Evolutionary conservation across 2,797 vertebrate species (phyloP).

Genomic region (Lutjanus campechanus): DNA sequence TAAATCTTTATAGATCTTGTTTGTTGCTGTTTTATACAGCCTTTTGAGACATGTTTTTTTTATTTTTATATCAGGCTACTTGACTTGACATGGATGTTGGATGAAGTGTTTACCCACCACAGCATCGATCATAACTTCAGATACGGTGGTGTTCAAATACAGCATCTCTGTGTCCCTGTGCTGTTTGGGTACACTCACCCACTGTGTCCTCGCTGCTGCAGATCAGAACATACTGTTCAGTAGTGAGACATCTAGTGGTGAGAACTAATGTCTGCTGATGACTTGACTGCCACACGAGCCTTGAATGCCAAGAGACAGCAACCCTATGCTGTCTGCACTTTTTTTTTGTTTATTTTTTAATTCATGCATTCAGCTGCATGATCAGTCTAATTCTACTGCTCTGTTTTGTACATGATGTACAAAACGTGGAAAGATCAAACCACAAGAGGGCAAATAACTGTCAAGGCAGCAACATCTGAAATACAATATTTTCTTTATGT

Average conservation of each 20-base stretch:
- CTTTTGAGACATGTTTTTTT: too few relatives aligned
- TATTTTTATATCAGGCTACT: too few relatives aligned
- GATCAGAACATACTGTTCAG: slow-evolving; percentile 34
- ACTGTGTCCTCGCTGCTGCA: slow-evolving; percentile 19
- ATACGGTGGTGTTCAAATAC: not conserved
- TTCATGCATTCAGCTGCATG: not conserved
- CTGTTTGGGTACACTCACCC: not conserved
- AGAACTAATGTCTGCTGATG: slow-evolving; percentile 10
- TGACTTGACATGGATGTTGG: too few relatives aligned
- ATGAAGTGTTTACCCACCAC: not conserved
- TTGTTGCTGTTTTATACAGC: too few relatives aligned
- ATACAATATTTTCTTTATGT: not conserved
- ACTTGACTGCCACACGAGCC: slow-evolving; percentile 17
- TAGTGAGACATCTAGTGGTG: slow-evolving; percentile 53
- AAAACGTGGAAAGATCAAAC: not conserved
- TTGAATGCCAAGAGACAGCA: slow-evolving; percentile 38
- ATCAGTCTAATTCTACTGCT: not conserved
- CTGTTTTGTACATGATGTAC: slow-evolving; percentile 6
- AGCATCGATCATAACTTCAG: not conserved
- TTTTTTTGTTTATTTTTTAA: not conserved
- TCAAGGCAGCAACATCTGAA: slow-evolving; percentile 15
- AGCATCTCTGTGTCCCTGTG: slow-evolving; percentile 2
- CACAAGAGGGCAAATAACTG: slow-evolving; percentile 6
- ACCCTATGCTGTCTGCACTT: slow-evolving; percentile 25
- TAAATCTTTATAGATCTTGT: too few relatives aligned